Evolutionary conservation across 1,140 invertebrate genomes (phyloP).

Genomic region (Rhyacophila brunnea): DNA sequence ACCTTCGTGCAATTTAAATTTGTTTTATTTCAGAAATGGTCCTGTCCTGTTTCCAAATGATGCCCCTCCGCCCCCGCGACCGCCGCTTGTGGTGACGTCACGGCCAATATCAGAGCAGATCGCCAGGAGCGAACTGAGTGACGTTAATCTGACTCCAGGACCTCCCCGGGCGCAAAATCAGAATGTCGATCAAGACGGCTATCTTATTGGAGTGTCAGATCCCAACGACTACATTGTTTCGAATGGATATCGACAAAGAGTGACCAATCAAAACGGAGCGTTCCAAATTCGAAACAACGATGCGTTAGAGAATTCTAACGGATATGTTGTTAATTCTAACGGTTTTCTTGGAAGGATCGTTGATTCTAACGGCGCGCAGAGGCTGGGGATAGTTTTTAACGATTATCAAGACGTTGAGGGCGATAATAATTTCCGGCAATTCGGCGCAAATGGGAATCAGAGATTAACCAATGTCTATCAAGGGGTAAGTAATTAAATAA

Average conservation of each 20-base stretch:
- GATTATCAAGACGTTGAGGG: neutral
- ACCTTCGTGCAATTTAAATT: too few relatives aligned
- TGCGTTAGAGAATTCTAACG: neutral
- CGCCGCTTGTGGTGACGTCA: constrained; percentile 47
- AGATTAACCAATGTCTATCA: too few relatives aligned
- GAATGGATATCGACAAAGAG: too few relatives aligned
- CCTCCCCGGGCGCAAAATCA: constrained; percentile 22
- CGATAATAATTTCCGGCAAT: too few relatives aligned
- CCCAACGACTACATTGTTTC: too few relatives aligned
- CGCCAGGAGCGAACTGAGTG: constrained; percentile 41
- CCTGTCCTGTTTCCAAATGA: constrained; percentile 49
- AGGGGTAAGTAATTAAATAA: too few relatives aligned
- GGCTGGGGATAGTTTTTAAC: neutral
- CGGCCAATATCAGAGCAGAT: constrained; percentile 43
- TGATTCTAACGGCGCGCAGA: neutral
- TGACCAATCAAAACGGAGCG: neutral
- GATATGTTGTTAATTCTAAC: too few relatives aligned
- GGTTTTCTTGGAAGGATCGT: too few relatives aligned
- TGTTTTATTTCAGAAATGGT: constrained; percentile 42
- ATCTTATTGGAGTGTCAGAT: neutral
- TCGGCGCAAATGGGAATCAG: too few relatives aligned
- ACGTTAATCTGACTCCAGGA: constrained; percentile 29
- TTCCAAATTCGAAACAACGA: neutral
- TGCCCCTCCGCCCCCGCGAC: constrained; percentile 38
- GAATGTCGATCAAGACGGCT: neutral